These are phyloP conservation scores for Melanotaenia trifasciata DNA, from an alignment of 2,797 vertebrate genomes.

Conservation along the genomic window DNA sequence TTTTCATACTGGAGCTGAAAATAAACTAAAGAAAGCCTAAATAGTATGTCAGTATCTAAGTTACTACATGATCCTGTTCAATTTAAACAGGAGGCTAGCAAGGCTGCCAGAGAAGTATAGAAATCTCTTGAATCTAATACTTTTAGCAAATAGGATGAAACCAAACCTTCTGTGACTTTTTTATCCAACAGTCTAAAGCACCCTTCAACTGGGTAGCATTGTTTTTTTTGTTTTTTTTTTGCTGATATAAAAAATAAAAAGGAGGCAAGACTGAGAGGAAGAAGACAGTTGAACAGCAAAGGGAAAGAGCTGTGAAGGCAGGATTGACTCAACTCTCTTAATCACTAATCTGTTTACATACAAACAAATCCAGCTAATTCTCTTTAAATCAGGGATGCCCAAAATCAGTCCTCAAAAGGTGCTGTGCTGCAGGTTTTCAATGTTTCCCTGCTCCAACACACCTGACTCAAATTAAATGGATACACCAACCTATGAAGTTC, in stretches of 20 bases:
- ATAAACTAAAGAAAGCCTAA: too few relatives aligned
- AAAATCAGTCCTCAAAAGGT: too few relatives aligned
- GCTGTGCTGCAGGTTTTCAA: too few relatives aligned
- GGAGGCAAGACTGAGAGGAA: slow-evolving; percentile 4
- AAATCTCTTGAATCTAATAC: neutral
- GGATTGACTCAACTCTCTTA: slow-evolving; percentile 33
- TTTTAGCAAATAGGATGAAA: neutral
- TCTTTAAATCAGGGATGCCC: neutral
- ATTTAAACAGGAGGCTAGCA: too few relatives aligned
- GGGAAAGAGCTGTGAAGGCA: slow-evolving; percentile 22
- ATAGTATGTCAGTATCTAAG: too few relatives aligned
- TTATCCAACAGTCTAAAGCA: neutral
- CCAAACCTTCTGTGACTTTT: neutral
- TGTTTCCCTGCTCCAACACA: too few relatives aligned
- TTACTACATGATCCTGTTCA: too few relatives aligned
- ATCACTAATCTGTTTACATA: slow-evolving; percentile 75
- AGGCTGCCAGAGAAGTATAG: neutral
- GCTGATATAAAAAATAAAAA: too few relatives aligned
- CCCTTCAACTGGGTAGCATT: neutral
- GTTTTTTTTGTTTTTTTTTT: too few relatives aligned
- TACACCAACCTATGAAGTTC: too few relatives aligned
- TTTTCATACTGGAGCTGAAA: too few relatives aligned
- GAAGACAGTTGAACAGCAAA: slow-evolving; percentile 7
- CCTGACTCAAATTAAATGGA: too few relatives aligned
- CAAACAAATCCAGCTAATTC: slow-evolving; percentile 54